phyloP scores from a whole-genome alignment of 2,888 invertebrate genomes.

The Acleris sparsana region DNA sequence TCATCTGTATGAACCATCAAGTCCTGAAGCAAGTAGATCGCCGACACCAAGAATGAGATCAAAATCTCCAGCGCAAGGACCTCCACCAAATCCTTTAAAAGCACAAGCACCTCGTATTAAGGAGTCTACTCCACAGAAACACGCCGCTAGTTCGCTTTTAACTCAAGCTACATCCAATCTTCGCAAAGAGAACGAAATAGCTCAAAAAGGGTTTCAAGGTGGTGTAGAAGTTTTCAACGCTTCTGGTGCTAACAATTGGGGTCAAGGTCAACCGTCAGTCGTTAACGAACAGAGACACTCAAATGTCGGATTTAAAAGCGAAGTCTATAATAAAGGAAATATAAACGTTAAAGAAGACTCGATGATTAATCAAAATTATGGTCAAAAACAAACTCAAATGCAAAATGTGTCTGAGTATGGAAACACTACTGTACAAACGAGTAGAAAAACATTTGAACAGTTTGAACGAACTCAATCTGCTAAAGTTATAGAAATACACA shows the following conservation, averaged over 20 bases:
- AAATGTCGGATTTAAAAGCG: conserved; percentile 75
- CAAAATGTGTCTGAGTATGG: conserved; percentile 81
- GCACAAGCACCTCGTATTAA: conserved; percentile 86
- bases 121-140: conserved; percentile 73
- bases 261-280: conserved; percentile 71
- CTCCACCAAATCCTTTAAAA: conserved; percentile 86
- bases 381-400: conserved; percentile 72
- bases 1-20: conserved; percentile 84
- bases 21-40: conserved; percentile 84
- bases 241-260: conserved; percentile 58
- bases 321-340: conserved; percentile 72
- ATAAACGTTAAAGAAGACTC: conserved; percentile 69
- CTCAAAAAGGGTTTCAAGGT: conserved; percentile 69
- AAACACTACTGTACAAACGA: conserved; percentile 85
- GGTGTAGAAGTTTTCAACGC: conserved; percentile 60
- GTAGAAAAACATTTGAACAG: conserved; percentile 86
- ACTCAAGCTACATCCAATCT: conserved; percentile 64
- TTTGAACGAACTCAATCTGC: conserved; percentile 86
- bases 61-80: conserved; percentile 88
- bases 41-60: conserved; percentile 86
- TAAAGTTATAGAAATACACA: conserved; percentile 85
- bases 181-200: conserved; percentile 74
- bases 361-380: conserved; percentile 69
- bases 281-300: conserved; percentile 76
- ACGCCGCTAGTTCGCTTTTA: conserved; percentile 62